These are phyloP conservation scores for Lepidurus arcticus DNA, from an alignment of 1,140 invertebrate genomes.

Conservation along the genomic window DNA sequence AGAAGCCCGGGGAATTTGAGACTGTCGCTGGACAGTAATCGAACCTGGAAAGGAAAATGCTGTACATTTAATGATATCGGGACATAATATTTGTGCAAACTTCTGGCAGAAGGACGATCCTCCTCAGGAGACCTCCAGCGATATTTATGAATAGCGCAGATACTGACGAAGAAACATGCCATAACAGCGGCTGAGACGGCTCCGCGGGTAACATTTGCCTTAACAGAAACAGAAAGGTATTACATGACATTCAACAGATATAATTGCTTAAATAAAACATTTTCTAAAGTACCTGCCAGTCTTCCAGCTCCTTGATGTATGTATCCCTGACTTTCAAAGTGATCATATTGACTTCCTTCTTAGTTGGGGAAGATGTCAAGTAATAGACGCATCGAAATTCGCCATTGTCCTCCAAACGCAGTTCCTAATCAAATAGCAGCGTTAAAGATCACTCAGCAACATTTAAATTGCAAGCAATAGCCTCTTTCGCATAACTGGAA, in stretches of 20 bases:
- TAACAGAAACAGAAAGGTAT: not conserved
- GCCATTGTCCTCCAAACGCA: not conserved
- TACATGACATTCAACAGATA: not conserved
- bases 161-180: conserved; percentile 6
- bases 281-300: not conserved
- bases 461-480: not conserved
- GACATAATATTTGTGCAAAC: not conserved
- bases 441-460: not conserved
- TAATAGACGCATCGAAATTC: not conserved
- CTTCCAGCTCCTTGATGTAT: not conserved
- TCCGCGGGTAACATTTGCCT: not conserved
- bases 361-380: not conserved
- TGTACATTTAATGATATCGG: not conserved
- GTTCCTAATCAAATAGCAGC: not conserved
- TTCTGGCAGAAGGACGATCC: not conserved
- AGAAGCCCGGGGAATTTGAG: not conserved
- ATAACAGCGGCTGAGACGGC: not conserved
- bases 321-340: not conserved
- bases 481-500: no score
- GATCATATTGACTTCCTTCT: not conserved
- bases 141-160: conserved; percentile 10
- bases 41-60: not conserved
- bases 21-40: not conserved
- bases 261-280: not conserved
- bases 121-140: not conserved